phyloP scores from a whole-genome alignment of 1,140 invertebrate species.

The Batillaria attramentaria region DNA sequence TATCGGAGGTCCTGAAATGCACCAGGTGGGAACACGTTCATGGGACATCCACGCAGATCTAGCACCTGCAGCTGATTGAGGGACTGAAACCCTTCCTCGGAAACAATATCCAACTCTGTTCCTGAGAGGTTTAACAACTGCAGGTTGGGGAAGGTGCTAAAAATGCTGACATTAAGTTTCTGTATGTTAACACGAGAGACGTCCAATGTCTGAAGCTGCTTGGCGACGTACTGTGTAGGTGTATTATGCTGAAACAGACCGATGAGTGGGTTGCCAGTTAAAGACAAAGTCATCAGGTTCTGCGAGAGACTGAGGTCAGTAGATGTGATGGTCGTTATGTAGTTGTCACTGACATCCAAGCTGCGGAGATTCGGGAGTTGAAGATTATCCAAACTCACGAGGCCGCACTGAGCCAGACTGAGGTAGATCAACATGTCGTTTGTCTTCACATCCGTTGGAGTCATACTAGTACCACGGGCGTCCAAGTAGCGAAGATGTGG shows the following conservation, averaged over 20 bases:
- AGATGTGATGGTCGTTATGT: not conserved
- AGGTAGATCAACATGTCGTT: conserved; percentile 10
- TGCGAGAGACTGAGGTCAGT: not conserved
- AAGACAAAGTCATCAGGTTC: not conserved
- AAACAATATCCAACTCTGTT: not conserved
- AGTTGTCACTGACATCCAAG: conserved; percentile 1
- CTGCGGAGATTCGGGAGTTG: not conserved
- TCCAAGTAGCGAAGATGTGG: not conserved
- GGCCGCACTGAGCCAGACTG: not conserved
- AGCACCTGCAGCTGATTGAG: not conserved
- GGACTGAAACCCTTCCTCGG: conserved; percentile 1
- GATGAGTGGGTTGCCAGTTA: not conserved
- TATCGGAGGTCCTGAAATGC: conserved; percentile 21
- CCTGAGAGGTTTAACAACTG: conserved; percentile 16
- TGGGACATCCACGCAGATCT: conserved; percentile 18
- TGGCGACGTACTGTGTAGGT: too few relatives aligned
- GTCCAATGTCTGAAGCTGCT: not conserved
- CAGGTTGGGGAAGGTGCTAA: not conserved
- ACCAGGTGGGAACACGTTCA: conserved; percentile 10
- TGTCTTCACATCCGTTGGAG: not conserved
- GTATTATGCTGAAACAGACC: not conserved
- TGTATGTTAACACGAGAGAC: not conserved
- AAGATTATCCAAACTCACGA: not conserved
- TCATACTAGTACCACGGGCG: not conserved
- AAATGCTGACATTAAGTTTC: not conserved